These are phyloP conservation scores for Lasioglossum marginatum DNA, from an alignment of 2,888 invertebrate species.

Conservation along the genomic window DNA sequence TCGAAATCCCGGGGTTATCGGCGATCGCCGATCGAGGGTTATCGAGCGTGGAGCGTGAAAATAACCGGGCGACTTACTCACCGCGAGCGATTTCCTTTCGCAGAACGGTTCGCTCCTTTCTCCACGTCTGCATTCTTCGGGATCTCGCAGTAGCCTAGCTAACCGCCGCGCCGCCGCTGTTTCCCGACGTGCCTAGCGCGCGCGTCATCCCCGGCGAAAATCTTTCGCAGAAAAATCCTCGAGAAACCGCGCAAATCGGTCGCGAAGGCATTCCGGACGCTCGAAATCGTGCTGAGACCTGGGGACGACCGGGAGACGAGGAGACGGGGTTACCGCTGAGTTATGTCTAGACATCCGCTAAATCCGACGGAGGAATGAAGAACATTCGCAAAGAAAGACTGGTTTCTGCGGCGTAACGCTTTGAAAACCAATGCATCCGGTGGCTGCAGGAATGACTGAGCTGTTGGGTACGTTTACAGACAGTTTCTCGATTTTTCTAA, in stretches of 20 bases:
- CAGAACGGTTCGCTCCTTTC: neutral
- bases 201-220: neutral
- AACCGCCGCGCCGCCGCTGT: neutral
- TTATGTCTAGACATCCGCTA: neutral
- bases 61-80: conserved; percentile 26
- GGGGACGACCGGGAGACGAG: neutral
- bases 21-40: conserved; percentile 40
- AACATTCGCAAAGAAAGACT: neutral
- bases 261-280: neutral
- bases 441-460: neutral
- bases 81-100: conserved; percentile 22
- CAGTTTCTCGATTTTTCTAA: neutral
- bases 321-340: neutral
- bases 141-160: neutral
- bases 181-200: neutral
- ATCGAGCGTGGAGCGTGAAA: conserved; percentile 32
- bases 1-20: conserved; percentile 50
- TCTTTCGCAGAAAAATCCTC: neutral
- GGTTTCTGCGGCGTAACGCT: neutral
- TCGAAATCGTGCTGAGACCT: neutral
- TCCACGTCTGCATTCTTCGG: conserved; percentile 6
- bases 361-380: neutral
- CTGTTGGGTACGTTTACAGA: neutral
- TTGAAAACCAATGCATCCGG: neutral
- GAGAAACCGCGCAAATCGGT: neutral